phyloP scores from a whole-genome alignment of 2,113 vertebrate species.

The Pardalotus punctatus region DNA sequence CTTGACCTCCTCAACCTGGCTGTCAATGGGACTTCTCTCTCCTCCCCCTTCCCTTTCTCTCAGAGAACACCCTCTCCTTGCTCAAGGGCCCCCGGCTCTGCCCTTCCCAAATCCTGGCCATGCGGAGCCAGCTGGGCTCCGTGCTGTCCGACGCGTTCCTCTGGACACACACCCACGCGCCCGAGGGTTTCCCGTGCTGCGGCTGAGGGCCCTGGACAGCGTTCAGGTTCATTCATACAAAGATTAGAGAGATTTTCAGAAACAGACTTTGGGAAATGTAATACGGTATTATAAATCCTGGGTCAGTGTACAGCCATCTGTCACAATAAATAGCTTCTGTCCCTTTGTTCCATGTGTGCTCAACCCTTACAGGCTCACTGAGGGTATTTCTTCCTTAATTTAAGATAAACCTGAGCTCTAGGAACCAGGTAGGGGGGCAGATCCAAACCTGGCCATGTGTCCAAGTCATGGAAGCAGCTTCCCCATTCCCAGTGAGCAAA shows the following conservation, averaged over 20 bases:
- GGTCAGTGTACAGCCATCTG: conserved; percentile 57
- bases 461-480: not conserved
- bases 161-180: fast-evolving
- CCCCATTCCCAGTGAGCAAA: not conserved
- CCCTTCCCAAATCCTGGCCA: not conserved
- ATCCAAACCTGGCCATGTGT: not conserved
- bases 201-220: not conserved
- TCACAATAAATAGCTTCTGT: conserved; percentile 49
- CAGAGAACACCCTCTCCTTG: not conserved
- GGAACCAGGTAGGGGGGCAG: not conserved
- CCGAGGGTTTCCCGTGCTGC: fast-evolving
- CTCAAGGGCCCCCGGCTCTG: not conserved
- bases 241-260: conserved; percentile 64
- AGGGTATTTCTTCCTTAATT: not conserved
- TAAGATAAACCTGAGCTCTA: not conserved
- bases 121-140: fast-evolving
- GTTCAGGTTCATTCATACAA: conserved; percentile 39
- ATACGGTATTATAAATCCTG: conserved; percentile 43
- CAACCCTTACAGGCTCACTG: not conserved
- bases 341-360: not conserved
- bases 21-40: not conserved
- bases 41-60: not conserved
- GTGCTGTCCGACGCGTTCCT: fast-evolving
- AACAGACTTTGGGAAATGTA: conserved; percentile 63
- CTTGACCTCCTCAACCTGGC: not conserved